These are phyloP conservation scores for Euzophera pinguis DNA, from an alignment of 2,888 invertebrate genomes.

Conservation along the genomic window DNA sequence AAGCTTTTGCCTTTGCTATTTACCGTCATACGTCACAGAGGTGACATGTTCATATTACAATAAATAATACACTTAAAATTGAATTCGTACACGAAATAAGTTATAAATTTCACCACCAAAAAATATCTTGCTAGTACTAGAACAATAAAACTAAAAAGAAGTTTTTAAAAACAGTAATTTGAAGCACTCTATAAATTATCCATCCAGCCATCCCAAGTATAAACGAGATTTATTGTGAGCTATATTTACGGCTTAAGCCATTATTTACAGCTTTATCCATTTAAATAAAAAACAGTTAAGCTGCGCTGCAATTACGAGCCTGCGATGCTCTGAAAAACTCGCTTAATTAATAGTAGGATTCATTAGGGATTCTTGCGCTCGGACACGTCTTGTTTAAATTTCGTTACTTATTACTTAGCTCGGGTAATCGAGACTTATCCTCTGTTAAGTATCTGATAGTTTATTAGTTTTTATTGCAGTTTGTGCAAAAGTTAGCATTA, in stretches of 20 bases:
- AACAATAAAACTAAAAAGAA: too few relatives aligned
- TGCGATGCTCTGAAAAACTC: not conserved
- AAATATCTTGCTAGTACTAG: too few relatives aligned
- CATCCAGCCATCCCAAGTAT: not conserved
- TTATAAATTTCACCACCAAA: too few relatives aligned
- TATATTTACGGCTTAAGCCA: constrained; percentile 5
- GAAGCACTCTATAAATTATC: too few relatives aligned
- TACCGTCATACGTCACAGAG: too few relatives aligned
- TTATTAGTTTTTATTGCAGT: constrained; percentile 45
- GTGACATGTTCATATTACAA: too few relatives aligned
- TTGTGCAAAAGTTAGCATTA: constrained; percentile 49
- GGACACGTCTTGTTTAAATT: constrained; percentile 8
- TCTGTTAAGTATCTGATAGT: too few relatives aligned
- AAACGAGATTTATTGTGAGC: not conserved
- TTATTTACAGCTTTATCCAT: constrained; percentile 8
- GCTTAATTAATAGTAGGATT: constrained; percentile 5
- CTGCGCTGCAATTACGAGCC: constrained; percentile 5
- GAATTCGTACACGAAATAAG: too few relatives aligned
- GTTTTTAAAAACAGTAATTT: too few relatives aligned
- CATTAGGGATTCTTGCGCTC: constrained; percentile 4
- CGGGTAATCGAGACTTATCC: too few relatives aligned
- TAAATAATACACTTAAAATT: too few relatives aligned
- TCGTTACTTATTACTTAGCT: constrained; percentile 2
- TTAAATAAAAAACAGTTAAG: constrained; percentile 1
- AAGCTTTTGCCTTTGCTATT: too few relatives aligned